A percentile compares a stretch with the other conserved stretches of the same genome.
phyloP scores from a whole-genome alignment of 2,888 invertebrate genomes.

The Zelleria hepariella region DNA sequence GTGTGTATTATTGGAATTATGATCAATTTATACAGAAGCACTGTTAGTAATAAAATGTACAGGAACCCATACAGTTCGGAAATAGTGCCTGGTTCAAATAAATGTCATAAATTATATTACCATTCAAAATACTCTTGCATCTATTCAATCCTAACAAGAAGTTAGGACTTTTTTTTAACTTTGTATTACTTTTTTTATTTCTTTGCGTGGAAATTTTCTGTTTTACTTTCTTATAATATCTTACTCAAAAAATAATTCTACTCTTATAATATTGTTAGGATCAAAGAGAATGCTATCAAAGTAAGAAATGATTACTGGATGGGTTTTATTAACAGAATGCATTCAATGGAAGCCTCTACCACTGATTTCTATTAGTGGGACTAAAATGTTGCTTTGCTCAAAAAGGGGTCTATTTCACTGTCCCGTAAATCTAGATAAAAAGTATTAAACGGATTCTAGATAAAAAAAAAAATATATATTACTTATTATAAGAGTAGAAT shows the following conservation, averaged over 20 bases:
- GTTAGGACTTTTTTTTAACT: too few species aligned
- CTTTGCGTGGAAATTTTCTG: too few species aligned
- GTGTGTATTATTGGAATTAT: too few species aligned
- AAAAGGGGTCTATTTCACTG: neutral
- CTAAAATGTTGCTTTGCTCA: neutral
- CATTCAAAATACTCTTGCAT: too few species aligned
- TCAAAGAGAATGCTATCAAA: neutral
- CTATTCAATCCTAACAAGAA: too few species aligned
- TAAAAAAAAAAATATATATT: neutral
- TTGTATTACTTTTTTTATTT: too few species aligned
- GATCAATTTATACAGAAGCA: too few species aligned
- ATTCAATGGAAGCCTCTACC: conserved; percentile 10
- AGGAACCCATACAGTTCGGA: too few species aligned
- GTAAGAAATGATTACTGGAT: conserved; percentile 34
- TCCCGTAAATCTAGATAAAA: neutral
- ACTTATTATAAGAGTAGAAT: neutral
- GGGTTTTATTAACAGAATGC: conserved; percentile 16
- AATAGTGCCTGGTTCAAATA: too few species aligned
- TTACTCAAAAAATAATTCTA: neutral
- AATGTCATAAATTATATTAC: too few species aligned
- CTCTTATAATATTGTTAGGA: neutral
- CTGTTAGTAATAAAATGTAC: too few species aligned
- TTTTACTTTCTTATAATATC: too few species aligned
- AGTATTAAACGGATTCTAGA: neutral
- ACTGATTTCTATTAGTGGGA: neutral